phyloP scores from a whole-genome alignment of 2,113 vertebrate species.

The Lynx canadensis region DNA sequence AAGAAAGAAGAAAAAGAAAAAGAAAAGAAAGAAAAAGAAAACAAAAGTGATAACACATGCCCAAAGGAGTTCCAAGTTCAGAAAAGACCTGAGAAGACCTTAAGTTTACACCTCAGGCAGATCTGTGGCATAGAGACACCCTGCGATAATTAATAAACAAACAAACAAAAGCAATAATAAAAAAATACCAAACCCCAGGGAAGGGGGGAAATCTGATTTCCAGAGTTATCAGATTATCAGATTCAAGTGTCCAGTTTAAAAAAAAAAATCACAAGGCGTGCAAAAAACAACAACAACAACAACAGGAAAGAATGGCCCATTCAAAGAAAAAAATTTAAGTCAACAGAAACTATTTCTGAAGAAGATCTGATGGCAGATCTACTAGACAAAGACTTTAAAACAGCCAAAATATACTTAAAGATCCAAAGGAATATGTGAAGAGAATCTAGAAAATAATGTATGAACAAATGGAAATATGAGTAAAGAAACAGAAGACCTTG shows the following conservation, averaged over 20 bases:
- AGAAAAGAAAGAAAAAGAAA: neutral
- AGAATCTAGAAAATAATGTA: neutral
- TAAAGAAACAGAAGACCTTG: neutral
- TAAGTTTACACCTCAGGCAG: neutral
- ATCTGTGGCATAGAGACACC: neutral
- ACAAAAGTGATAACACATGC: neutral
- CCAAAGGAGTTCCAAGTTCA: neutral
- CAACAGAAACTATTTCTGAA: neutral
- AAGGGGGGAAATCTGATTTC: neutral
- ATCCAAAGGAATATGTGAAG: neutral
- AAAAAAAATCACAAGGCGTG: neutral
- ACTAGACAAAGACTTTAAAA: slow-evolving; percentile 19
- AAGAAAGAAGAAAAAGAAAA: no score
- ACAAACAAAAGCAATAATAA: neutral
- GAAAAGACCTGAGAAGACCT: neutral
- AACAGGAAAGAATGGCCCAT: neutral
- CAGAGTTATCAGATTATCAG: neutral
- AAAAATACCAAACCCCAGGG: neutral
- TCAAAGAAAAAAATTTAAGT: neutral
- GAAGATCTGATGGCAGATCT: neutral
- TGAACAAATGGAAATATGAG: neutral
- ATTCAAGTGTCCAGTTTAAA: neutral
- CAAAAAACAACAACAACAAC: neutral
- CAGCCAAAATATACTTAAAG: neutral
- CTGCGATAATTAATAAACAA: neutral